Base-by-base conservation (phyloP, 2,797 vertebrate species). In the Diglossa cyanea region DNA sequence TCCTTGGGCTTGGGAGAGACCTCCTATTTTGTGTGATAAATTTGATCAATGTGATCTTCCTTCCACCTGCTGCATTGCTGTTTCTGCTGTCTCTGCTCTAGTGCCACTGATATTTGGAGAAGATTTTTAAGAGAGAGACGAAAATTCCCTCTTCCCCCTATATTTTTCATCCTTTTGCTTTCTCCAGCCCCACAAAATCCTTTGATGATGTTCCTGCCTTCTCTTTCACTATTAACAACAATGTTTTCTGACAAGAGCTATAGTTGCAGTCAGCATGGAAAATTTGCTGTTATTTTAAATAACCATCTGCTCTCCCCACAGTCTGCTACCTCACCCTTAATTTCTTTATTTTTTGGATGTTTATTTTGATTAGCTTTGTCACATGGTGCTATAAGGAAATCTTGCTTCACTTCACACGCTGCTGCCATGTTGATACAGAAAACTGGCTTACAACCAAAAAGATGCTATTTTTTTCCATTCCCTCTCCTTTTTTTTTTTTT, bases 301-400 rank as follows among this genome's bases (percentile, higher is more conserved):
- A 94, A 88, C 94, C 94, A 94, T 97, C 95, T 97, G 96, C 87
- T 96, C 87, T 93, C 88, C 89, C 92, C 90, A 88, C 88, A 94
- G 96, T 94, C 96, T 96, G 94, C 90, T 96, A 94, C 88, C 88
- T 94, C 90, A 73, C 65, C 89, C 95, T 95, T 95, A 95, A 95
- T 96, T 95, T 80, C 95, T 95, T 80, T 82, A 62, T 72, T 95
- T 95, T 96, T 88, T 76, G 48, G 76, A 72, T 90, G 93, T 95
- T 97, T 96, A 95, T 96, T 97, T 97, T 96, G 96, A 96, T 96
- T 96, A 96, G 96, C 66, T 84, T 94, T 97, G 95, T 97, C 93
- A 96, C 90, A 93, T 88, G 94, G 79, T 91, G 91, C 93, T 89
- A 53, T 70, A 50, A 95, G 91, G 93, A 88, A 89, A 93, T 71